These are phyloP conservation scores for Drosophila borealis DNA, from an alignment of 2,888 invertebrate species.

Conservation along the genomic window DNA sequence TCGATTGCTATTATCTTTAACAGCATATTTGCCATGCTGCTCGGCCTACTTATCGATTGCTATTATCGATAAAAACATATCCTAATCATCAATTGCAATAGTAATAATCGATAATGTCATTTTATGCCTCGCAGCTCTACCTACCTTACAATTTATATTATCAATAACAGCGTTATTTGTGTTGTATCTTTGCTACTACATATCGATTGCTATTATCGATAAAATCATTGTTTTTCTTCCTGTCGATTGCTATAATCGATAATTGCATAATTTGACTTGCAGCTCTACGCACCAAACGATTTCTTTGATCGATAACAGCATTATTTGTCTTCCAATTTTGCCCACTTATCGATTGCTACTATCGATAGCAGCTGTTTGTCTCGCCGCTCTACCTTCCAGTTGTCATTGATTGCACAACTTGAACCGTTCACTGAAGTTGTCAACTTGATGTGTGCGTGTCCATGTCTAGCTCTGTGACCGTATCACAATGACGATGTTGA, in stretches of 20 bases:
- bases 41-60: no score
- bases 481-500: constrained; percentile 6
- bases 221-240: no score
- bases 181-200: no score
- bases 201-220: background rate
- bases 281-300: constrained; percentile 1
- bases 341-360: background rate
- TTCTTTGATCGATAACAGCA: background rate
- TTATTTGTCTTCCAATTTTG: no score
- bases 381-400: constrained; percentile 3
- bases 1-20: no score
- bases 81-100: no score
- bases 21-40: no score
- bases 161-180: no score
- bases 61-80: no score
- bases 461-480: constrained; percentile 25
- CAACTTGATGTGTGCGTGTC: constrained; percentile 40
- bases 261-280: background rate
- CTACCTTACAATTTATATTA: no score
- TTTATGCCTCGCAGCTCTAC: no score
- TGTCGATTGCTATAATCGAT: constrained; percentile 5
- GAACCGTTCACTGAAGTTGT: constrained; percentile 37
- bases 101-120: no score
- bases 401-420: constrained; percentile 30
- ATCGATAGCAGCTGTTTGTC: constrained; percentile 11